These are phyloP conservation scores for Hypolimnas misippus DNA, from an alignment of 2,888 invertebrate species.

Conservation along the genomic window DNA sequence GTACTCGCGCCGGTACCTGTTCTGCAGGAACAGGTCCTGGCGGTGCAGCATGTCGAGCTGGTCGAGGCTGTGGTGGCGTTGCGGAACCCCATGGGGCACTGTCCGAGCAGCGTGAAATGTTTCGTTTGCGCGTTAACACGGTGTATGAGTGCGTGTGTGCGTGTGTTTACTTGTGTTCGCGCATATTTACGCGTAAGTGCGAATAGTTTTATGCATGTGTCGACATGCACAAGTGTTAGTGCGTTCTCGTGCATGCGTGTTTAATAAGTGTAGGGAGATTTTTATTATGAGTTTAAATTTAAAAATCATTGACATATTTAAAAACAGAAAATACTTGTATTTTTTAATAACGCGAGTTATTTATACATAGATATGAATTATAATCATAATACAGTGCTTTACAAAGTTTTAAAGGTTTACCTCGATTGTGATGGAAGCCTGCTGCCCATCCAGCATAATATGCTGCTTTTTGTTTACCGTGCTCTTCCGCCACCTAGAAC, in stretches of 20 bases:
- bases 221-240: background rate
- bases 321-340: too few relatives aligned
- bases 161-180: background rate
- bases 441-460: slow-evolving; percentile 89
- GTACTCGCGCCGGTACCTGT: slow-evolving; percentile 71
- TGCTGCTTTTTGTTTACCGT: slow-evolving; percentile 91
- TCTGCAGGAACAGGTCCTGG: slow-evolving; percentile 66
- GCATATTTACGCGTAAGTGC: background rate
- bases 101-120: slow-evolving; percentile 69
- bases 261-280: too few relatives aligned
- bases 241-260: background rate
- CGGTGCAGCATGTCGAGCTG: slow-evolving; percentile 78
- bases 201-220: background rate
- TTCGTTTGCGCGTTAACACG: slow-evolving; percentile 39
- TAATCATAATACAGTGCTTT: too few relatives aligned
- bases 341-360: too few relatives aligned
- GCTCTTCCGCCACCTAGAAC: slow-evolving; percentile 90
- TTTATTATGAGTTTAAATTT: too few relatives aligned
- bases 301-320: too few relatives aligned
- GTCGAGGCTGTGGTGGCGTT: slow-evolving; percentile 78
- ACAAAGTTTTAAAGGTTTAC: slow-evolving; percentile 50
- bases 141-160: background rate
- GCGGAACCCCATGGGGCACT: slow-evolving; percentile 60
- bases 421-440: slow-evolving; percentile 86
- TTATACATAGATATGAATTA: too few relatives aligned